Conservation (phyloP, 2,888 invertebrate genomes). For the Ophioninae sp. region DNA sequence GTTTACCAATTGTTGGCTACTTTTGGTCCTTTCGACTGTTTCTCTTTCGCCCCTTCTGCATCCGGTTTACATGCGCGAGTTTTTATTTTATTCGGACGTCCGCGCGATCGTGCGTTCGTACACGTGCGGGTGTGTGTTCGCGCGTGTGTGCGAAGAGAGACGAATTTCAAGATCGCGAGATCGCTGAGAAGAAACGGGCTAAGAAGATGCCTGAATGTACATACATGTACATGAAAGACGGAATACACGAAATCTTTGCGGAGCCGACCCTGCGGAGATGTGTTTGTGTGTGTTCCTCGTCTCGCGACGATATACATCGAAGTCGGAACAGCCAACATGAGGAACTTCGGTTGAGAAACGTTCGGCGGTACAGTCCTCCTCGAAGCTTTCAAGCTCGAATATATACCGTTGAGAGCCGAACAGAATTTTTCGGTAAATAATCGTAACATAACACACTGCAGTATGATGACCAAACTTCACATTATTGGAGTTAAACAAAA, state of each 20-base stretch:
- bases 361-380: conserved; percentile 21
- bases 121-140: not conserved
- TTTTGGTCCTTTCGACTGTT: conserved; percentile 9
- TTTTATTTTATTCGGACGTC: not conserved
- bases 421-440: not conserved
- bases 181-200: conserved; percentile 19
- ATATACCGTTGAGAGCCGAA: not conserved
- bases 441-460: too few relatives aligned
- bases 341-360: conserved; percentile 9
- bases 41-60: not conserved
- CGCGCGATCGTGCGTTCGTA: not conserved
- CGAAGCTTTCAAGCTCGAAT: not conserved
- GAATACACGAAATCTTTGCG: conserved; percentile 32
- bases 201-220: conserved; percentile 44
- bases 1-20: conserved; percentile 29
- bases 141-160: not conserved
- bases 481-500: too few relatives aligned
- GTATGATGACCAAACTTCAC: too few relatives aligned
- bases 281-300: not conserved
- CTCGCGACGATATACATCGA: conserved; percentile 44
- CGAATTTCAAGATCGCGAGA: conserved; percentile 29
- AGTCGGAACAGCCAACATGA: conserved; percentile 29
- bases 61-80: not conserved
- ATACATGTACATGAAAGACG: conserved; percentile 34
- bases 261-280: not conserved